Conservation (phyloP, 1,140 invertebrate genomes). For the Choristoneura fumiferana region DNA sequence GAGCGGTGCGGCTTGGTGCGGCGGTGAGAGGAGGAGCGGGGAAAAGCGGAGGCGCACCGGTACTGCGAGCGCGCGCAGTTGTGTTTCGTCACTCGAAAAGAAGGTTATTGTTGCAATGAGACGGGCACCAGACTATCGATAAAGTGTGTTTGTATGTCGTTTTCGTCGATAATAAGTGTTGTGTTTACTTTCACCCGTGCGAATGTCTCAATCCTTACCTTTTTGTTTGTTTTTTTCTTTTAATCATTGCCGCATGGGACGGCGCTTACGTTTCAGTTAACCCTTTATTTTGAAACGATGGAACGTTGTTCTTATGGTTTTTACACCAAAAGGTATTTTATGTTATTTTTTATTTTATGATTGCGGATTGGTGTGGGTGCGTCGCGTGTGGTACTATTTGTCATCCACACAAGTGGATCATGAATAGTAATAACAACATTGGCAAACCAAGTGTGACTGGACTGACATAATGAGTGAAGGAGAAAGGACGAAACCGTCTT, state of each 20-base stretch:
- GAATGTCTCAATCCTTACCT: constrained; percentile 76
- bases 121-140: constrained; percentile 71
- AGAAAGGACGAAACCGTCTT: constrained; percentile 29
- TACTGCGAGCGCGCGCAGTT: constrained; percentile 53
- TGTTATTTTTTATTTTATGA: constrained; percentile 75
- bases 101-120: constrained; percentile 73
- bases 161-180: constrained; percentile 77
- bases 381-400: constrained; percentile 58
- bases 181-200: constrained; percentile 77
- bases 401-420: constrained; percentile 35
- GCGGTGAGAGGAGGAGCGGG: constrained; percentile 43
- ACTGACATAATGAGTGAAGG: constrained; percentile 30
- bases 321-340: constrained; percentile 78
- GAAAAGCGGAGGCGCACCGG: constrained; percentile 53
- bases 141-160: constrained; percentile 78
- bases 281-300: constrained; percentile 77
- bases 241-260: constrained; percentile 73
- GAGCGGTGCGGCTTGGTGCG: constrained; percentile 51
- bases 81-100: constrained; percentile 70
- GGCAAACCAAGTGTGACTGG: constrained; percentile 27
- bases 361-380: constrained; percentile 67
- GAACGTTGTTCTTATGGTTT: constrained; percentile 78
- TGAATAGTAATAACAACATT: constrained; percentile 29
- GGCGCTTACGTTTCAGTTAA: constrained; percentile 75
- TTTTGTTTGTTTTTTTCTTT: constrained; percentile 75